A percentile compares a stretch with the other conserved stretches of the same genome.
Evolutionary conservation across 2,797 vertebrate species (phyloP).

Genomic region (Labroides dimidiatus): DNA sequence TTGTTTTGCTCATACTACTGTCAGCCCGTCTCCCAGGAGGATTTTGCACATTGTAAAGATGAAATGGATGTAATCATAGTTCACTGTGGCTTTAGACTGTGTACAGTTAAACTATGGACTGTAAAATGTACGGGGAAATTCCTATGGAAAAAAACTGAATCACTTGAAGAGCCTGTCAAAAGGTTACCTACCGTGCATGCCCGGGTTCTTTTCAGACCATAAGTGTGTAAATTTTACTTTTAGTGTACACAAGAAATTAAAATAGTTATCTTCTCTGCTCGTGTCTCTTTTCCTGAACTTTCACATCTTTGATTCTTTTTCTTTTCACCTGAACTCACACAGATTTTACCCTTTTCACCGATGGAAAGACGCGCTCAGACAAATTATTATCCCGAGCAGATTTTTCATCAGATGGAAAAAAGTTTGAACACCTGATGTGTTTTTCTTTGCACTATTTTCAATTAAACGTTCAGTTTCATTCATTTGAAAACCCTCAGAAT

Average conservation of each 20-base stretch:
- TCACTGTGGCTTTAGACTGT: conserved; percentile 97
- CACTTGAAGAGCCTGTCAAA: conserved; percentile 90
- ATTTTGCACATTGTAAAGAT: conserved; percentile 99
- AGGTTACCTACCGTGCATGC: conserved; percentile 91
- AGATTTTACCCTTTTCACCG: too few relatives aligned
- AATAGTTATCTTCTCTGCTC: conserved; percentile 84
- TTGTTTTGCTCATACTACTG: conserved; percentile 87
- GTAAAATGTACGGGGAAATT: conserved; percentile 94
- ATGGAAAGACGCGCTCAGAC: too few relatives aligned
- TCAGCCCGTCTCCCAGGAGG: conserved; percentile 86
- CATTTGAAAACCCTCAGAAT: too few relatives aligned
- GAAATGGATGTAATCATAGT: conserved; percentile 94
- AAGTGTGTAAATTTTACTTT: conserved; percentile 98
- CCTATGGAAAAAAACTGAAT: conserved; percentile 94
- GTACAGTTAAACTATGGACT: conserved; percentile 96
- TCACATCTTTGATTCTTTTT: too few relatives aligned
- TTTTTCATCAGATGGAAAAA: too few relatives aligned
- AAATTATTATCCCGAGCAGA: too few relatives aligned
- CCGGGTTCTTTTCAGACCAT: conserved; percentile 91
- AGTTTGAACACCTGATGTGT: too few relatives aligned
- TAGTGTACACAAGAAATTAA: conserved; percentile 98
- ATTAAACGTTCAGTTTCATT: too few relatives aligned
- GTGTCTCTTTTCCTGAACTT: conserved; percentile 3
- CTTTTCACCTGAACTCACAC: too few relatives aligned
- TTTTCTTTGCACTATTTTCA: too few relatives aligned